Base-by-base conservation (phyloP, 2,113 vertebrate species). In the Urocitellus parryii region DNA sequence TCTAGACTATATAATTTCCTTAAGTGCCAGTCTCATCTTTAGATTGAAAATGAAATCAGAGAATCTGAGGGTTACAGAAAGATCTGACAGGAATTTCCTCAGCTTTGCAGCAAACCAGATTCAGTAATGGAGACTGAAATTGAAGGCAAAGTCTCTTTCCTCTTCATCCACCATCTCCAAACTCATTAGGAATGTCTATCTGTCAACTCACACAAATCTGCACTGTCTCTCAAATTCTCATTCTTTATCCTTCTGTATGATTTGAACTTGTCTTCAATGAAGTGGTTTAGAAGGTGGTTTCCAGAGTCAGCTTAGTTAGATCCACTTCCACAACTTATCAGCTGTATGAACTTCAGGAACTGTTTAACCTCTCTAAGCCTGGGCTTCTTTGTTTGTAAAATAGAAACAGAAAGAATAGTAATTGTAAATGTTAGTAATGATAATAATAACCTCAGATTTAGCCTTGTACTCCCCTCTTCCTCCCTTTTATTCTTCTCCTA, bases 401-500 rank as follows among this genome's bases (percentile, higher is more conserved):
- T 34, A 4, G 53, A 89, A 93, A 78, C 39, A 63, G 13, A 67
- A 92, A 86, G 25, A 88, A 84, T n/a, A 87, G 51, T 37, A 48
- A 83, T 32, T 68, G 63, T 45, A 65, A 79, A 87, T 27, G 6
- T 34, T 39, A 73, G 27, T 48, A 72, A 25, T 70, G 68, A 78
- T 42, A 91, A 39, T 56, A 65, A 73, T 8, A 29, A 3, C 39
- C 53, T 63, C 48, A 11, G 14, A 58, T 11, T 34, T 58, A 61
- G 63, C 32, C 24, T 48, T 63, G 53, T 48, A 58, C 1, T 61
- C 53, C 29, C 32, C 48, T n/a, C 48, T 78, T 82, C 24, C 34
- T 85, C 37, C 27, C n/a, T 76, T 93, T 77, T 29, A 58, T 90
- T 86, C 65, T 85, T 80, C n/a, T 82, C 29, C 76, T 79, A 32